Conservation (phyloP, 2,797 vertebrate species). For the Zenarchopterus dispar region DNA sequence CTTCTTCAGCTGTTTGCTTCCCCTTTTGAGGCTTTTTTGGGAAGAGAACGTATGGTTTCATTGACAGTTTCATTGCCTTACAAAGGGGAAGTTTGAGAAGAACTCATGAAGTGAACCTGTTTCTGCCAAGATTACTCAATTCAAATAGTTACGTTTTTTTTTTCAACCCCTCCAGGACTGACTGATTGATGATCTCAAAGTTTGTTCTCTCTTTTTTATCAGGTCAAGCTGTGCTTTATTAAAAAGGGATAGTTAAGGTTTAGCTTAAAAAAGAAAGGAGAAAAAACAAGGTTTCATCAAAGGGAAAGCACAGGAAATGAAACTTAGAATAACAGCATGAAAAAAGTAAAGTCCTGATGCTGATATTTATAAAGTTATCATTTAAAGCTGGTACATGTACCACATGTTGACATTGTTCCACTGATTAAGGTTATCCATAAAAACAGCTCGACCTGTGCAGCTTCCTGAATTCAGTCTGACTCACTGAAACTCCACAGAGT, state of each 20-base stretch:
- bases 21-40: constrained; percentile 10
- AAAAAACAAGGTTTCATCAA: constrained; percentile 31
- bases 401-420: constrained; percentile 21
- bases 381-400: constrained; percentile 2
- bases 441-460: constrained; percentile 39
- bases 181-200: not conserved
- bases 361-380: constrained; percentile 20
- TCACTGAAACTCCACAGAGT: constrained; percentile 11
- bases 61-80: constrained; percentile 36
- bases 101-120: constrained; percentile 18
- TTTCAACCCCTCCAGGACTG: not conserved
- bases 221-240: constrained; percentile 42
- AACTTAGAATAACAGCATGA: no score
- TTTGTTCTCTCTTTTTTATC: constrained; percentile 29
- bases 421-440: constrained; percentile 16
- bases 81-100: constrained; percentile 43
- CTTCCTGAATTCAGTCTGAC: constrained; percentile 49
- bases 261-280: not conserved
- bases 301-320: constrained; percentile 11
- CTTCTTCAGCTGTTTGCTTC: constrained; percentile 9
- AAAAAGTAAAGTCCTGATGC: not conserved
- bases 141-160: not conserved
- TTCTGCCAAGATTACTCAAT: constrained; percentile 4
- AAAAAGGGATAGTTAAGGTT: constrained; percentile 41
- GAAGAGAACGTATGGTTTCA: constrained; percentile 32